A percentile compares a stretch with the other conserved stretches of the same genome.
phyloP scores from a whole-genome alignment of 2,888 invertebrate species.

The Meiosimyza decipiens region DNA sequence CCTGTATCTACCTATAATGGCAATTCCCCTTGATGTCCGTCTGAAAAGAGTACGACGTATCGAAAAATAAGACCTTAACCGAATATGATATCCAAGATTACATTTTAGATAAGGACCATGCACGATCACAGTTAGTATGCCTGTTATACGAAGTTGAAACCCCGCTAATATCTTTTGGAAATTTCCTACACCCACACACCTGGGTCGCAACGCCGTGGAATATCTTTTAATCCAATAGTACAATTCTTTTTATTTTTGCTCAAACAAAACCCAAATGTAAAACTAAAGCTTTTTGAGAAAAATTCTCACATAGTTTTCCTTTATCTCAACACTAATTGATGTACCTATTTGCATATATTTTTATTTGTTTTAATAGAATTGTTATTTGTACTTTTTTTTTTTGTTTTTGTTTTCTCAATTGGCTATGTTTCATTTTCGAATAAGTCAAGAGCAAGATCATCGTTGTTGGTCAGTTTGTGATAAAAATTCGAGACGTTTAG shows the following conservation, averaged over 20 bases:
- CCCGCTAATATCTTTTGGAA: too few relatives aligned
- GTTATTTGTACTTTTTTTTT: slow-evolving; percentile 27
- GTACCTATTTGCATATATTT: slow-evolving; percentile 16
- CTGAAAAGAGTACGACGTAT: too few relatives aligned
- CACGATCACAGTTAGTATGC: too few relatives aligned
- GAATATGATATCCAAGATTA: too few relatives aligned
- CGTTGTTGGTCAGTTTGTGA: slow-evolving; percentile 61
- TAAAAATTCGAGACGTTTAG: slow-evolving; percentile 63
- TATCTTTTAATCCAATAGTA: not conserved
- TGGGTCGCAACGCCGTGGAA: too few relatives aligned
- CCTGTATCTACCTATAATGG: too few relatives aligned
- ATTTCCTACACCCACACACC: too few relatives aligned
- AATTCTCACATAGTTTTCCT: not conserved
- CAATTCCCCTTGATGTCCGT: too few relatives aligned
- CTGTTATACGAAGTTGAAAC: too few relatives aligned
- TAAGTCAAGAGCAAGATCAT: slow-evolving; percentile 29
- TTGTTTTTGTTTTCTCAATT: slow-evolving; percentile 16
- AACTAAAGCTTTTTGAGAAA: not conserved
- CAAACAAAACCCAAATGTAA: not conserved
- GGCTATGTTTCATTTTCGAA: slow-evolving; percentile 34
- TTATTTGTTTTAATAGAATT: slow-evolving; percentile 13
- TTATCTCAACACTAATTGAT: not conserved
- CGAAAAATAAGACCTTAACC: too few relatives aligned
- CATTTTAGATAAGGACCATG: too few relatives aligned
- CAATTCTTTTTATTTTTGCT: not conserved